Evolutionary conservation across 1,140 invertebrate species (phyloP).

Genomic region (Ceratosolen solmsi): DNA sequence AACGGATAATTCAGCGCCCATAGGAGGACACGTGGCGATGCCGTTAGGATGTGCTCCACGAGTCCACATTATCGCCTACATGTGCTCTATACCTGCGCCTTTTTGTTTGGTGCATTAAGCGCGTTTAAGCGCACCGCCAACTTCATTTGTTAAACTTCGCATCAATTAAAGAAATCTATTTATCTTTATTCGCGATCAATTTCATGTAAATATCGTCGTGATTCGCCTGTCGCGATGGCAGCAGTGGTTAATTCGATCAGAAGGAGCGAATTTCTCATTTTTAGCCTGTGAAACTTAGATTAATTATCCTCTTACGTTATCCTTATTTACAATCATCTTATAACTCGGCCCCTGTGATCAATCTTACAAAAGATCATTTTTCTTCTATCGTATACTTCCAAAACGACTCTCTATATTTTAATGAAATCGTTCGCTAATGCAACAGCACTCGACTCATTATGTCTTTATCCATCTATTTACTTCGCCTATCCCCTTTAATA

Average conservation of each 20-base stretch:
- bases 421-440: neutral
- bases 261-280: neutral
- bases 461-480: too few relatives aligned
- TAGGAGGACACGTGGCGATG: slow-evolving; percentile 58
- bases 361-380: neutral
- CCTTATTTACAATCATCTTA: neutral
- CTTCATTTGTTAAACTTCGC: slow-evolving; percentile 41
- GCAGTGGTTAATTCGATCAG: neutral
- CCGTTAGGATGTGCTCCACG: slow-evolving; percentile 51
- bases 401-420: neutral
- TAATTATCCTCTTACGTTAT: neutral
- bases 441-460: too few relatives aligned
- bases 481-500: too few relatives aligned
- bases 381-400: neutral
- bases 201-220: neutral
- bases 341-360: neutral
- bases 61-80: slow-evolving; percentile 10
- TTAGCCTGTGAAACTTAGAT: neutral
- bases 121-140: neutral
- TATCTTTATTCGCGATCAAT: slow-evolving; percentile 39
- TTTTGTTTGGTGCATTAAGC: neutral
- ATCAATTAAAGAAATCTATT: slow-evolving; percentile 37
- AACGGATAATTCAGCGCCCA: slow-evolving; percentile 60
- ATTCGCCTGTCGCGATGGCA: neutral
- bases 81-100: slow-evolving; percentile 50